Percentiles rank a stretch among this genome's conserved stretches.
phyloP scores from a whole-genome alignment of 1,140 invertebrate genomes.

The Pseudomyrmex flavicornis region DNA sequence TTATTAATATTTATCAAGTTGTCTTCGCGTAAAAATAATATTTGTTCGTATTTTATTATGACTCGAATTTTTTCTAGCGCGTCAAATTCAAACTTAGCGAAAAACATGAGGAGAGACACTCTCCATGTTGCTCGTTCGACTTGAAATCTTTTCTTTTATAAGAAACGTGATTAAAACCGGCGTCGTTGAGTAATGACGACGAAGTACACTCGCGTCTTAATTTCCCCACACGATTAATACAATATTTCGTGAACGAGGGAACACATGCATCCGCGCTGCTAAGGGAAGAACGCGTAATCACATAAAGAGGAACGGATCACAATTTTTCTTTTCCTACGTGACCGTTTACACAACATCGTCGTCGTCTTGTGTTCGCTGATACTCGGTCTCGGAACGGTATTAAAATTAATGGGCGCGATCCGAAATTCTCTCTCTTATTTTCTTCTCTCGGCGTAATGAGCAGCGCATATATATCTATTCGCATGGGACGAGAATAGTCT shows the following conservation, averaged over 20 bases:
- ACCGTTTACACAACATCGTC: slow-evolving; percentile 11
- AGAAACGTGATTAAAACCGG: slow-evolving; percentile 24
- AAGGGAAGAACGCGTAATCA: slow-evolving; percentile 45
- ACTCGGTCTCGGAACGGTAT: slow-evolving; percentile 12
- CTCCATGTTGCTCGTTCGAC: slow-evolving; percentile 3
- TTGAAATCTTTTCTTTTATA: slow-evolving; percentile 35
- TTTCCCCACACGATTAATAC: slow-evolving; percentile 28
- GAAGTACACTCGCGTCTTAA: slow-evolving; percentile 26
- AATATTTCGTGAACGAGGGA: slow-evolving; percentile 16
- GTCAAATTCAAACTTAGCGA: neutral
- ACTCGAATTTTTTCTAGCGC: neutral
- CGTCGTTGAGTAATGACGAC: slow-evolving; percentile 26
- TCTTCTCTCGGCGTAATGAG: slow-evolving; percentile 10
- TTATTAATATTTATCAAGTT: neutral
- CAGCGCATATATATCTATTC: slow-evolving; percentile 2
- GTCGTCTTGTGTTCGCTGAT: slow-evolving; percentile 16
- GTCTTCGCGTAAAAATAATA: neutral
- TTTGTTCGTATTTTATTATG: no score
- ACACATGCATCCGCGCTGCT: neutral
- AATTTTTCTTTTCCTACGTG: slow-evolving; percentile 57
- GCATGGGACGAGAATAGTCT: slow-evolving; percentile 11
- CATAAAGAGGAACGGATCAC: slow-evolving; percentile 33
- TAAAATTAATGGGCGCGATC: slow-evolving; percentile 57
- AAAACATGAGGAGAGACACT: neutral
- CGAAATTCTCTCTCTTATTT: slow-evolving; percentile 2